Base-by-base conservation (phyloP, 2,797 vertebrate species). In the Tolypeutes matacus region DNA sequence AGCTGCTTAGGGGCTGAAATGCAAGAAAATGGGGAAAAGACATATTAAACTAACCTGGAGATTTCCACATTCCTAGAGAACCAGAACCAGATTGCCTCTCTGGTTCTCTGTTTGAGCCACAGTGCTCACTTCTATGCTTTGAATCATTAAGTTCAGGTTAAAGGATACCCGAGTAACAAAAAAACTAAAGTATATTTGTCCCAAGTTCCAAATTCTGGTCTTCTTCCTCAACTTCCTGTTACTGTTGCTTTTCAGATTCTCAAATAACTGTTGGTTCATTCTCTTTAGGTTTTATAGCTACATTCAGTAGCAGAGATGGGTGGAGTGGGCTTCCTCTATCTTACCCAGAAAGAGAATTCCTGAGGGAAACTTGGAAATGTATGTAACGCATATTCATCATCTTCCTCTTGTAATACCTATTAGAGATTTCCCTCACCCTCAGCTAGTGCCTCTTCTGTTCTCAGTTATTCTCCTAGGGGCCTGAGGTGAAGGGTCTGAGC, bases 1-100 rank as follows among this genome's bases (percentile, higher is more conserved):
- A 17, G 2, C n/a, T 67, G 18, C 3, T 49, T 42, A 21, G 17
- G 5, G 9, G 3, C 18, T 62, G 7, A 1, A 1, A 9, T 53
- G 15, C 3, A 20, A 76, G 18, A 49, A 9, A 86, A 78, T 0
- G 53, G 34, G 86, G 49, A 49, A 76, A 70, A 76, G 5, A 77
- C 23, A 60, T 29, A 83, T 29, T 29, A 29, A 27, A 64, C 13
- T 14, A 64, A 29, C 14, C 2, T 3, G 65, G 36, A n/a, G 6
- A 15, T 87, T 72, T 6, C 12, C 21, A 31, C 53, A 56, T 56
- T 56, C 18, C 53, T 56, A 5, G 18, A 56, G 5, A 49, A 20
- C 17, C 46, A 42, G 17, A 64, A 56, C 17, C 69, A 42, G 25
- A 80, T 10, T 25, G 7, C 14, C 21, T 42, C 42, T 46, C 69